A percentile compares a stretch with the other conserved stretches of the same genome.
Evolutionary conservation across 2,113 vertebrate genomes (phyloP).

Genomic region (Gymnarchus niloticus): DNA sequence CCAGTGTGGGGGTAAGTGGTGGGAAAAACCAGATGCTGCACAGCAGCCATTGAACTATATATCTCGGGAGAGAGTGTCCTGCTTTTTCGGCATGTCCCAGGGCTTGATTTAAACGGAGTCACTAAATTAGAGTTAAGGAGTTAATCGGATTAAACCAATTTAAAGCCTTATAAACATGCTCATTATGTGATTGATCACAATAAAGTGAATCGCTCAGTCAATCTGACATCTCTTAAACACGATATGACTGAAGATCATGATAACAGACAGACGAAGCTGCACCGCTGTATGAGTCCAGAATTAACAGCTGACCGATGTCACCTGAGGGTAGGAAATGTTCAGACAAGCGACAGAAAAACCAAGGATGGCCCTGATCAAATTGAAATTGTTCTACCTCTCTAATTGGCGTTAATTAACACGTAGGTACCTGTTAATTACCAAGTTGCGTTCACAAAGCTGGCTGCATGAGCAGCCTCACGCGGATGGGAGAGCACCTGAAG

Average conservation of each 20-base stretch:
- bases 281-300: neutral
- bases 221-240: neutral
- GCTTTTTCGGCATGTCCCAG: neutral
- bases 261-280: neutral
- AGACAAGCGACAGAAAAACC: neutral
- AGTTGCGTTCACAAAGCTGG: neutral
- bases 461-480: too few species aligned
- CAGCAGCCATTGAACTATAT: neutral
- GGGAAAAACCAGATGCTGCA: too few species aligned
- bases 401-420: neutral
- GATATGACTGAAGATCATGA: neutral
- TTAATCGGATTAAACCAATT: neutral
- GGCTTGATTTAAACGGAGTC: neutral
- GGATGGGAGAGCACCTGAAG: neutral
- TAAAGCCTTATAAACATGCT: neutral
- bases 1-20: neutral
- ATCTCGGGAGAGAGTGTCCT: neutral
- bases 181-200: neutral
- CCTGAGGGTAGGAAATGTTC: too few species aligned
- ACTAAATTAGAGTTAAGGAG: neutral
- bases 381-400: neutral
- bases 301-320: neutral
- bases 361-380: neutral
- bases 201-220: neutral
- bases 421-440: neutral